Conservation (phyloP, 2,888 invertebrate species). For the Apamea monoglypha region DNA sequence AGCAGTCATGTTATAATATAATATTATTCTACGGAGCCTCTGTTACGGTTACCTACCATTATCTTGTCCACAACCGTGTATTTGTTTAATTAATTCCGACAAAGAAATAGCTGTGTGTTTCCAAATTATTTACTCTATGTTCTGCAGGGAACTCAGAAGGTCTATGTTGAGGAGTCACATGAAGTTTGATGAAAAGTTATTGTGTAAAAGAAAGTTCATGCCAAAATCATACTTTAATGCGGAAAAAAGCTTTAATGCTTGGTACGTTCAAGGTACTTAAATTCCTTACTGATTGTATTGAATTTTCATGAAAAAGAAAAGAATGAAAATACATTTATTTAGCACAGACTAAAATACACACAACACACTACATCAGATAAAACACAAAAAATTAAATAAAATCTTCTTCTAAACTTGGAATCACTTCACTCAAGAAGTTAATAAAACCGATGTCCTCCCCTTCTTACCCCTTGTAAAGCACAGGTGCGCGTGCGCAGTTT, state of each 20-base stretch:
- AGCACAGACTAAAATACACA: no score
- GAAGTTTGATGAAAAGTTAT: background rate
- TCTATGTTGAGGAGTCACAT: background rate
- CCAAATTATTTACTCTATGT: conserved; percentile 77
- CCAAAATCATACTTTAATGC: background rate
- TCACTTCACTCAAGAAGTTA: background rate
- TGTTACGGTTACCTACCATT: conserved; percentile 49
- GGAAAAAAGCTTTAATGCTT: no score
- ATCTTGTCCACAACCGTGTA: conserved; percentile 63
- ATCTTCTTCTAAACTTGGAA: background rate
- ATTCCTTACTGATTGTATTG: background rate
- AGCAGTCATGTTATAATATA: conserved; percentile 56
- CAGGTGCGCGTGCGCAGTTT: conserved; percentile 62
- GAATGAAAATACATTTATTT: no score
- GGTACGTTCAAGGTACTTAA: background rate
- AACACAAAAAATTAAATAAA: no score
- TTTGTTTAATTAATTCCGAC: conserved; percentile 74
- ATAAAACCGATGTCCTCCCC: background rate
- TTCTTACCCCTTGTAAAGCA: conserved; percentile 22
- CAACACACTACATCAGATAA: no score
- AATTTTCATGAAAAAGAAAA: no score
- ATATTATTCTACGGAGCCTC: conserved; percentile 50
- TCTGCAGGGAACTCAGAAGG: conserved; percentile 40
- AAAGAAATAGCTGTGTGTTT: conserved; percentile 73
- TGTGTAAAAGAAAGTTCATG: background rate